Conservation (phyloP, 2,113 vertebrate genomes). For the Atrichornis clamosus region DNA sequence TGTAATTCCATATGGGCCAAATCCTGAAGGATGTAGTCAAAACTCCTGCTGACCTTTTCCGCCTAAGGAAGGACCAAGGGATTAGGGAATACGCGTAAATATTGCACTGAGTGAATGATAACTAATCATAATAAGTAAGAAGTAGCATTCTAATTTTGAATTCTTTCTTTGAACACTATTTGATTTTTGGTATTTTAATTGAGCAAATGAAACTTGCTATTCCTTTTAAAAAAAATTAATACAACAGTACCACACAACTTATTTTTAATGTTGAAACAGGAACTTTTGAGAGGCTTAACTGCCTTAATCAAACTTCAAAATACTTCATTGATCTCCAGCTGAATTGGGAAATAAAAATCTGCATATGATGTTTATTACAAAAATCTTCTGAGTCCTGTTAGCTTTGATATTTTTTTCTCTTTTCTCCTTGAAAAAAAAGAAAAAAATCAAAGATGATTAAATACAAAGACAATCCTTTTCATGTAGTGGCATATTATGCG, state of each 20-base stretch:
- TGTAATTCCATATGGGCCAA: conserved; percentile 54
- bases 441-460: conserved; percentile 55
- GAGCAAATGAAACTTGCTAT: background rate
- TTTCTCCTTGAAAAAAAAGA: conserved; percentile 5
- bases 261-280: conserved; percentile 29
- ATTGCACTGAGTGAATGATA: background rate
- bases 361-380: conserved; percentile 74
- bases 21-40: conserved; percentile 29
- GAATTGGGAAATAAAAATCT: conserved; percentile 72
- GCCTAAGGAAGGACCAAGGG: background rate
- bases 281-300: conserved; percentile 48
- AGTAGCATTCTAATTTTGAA: background rate
- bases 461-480: conserved; percentile 68
- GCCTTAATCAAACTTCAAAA: conserved; percentile 75
- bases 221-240: background rate
- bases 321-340: conserved; percentile 58
- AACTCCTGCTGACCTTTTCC: conserved; percentile 38
- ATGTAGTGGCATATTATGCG: conserved; percentile 33
- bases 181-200: conserved; percentile 7
- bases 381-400: conserved; percentile 76
- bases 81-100: background rate
- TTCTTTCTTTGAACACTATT: background rate
- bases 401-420: conserved; percentile 67
- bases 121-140: background rate
- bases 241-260: background rate